phyloP scores from a whole-genome alignment of 2,113 vertebrate genomes.

The Anoura caudifer region DNA sequence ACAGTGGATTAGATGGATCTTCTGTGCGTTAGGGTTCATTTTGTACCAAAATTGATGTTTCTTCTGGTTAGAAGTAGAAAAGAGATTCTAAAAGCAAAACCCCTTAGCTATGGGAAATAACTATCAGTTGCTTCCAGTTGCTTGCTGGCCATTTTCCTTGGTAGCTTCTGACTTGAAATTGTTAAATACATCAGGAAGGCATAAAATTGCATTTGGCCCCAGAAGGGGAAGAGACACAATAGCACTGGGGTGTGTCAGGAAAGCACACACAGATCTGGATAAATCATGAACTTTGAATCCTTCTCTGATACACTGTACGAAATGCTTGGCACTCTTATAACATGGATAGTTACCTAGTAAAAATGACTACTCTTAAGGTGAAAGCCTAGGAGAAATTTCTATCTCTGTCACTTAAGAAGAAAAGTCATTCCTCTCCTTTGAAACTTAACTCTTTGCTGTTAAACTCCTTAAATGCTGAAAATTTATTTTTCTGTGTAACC shows the following conservation, averaged over 20 bases:
- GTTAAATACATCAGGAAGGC: slow-evolving; percentile 19
- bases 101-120: not conserved
- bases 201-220: slow-evolving; percentile 43
- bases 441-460: not conserved
- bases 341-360: not conserved
- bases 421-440: not conserved
- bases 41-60: slow-evolving; percentile 42
- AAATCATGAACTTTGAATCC: slow-evolving; percentile 9
- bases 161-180: slow-evolving; percentile 29
- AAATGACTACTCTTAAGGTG: not conserved
- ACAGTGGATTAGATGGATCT: slow-evolving; percentile 30
- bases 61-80: slow-evolving; percentile 30
- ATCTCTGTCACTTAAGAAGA: not conserved
- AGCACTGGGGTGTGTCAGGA: slow-evolving; percentile 4
- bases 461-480: not conserved
- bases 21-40: slow-evolving; percentile 12
- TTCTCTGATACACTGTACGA: not conserved
- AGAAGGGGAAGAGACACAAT: not conserved
- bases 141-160: not conserved
- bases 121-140: not conserved
- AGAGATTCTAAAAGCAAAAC: slow-evolving; percentile 35
- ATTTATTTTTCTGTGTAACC: not conserved
- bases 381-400: slow-evolving; percentile 19
- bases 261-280: not conserved
- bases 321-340: not conserved